These are phyloP conservation scores for Lasius platythorax DNA, from an alignment of 2,888 invertebrate species.

Conservation along the genomic window DNA sequence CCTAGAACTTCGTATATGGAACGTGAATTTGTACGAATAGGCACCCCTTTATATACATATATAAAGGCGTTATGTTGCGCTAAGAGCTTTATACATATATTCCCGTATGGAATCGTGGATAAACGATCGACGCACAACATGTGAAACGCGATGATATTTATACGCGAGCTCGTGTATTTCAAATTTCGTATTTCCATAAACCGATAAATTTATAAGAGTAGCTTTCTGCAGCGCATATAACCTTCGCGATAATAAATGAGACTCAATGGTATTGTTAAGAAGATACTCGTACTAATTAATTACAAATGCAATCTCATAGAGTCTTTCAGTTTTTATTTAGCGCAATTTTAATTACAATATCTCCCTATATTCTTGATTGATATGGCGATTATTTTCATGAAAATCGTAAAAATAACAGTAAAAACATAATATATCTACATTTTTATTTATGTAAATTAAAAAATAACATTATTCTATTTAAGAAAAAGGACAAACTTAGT, in stretches of 20 bases:
- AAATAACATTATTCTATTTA: neutral
- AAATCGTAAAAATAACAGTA: neutral
- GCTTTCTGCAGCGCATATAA: neutral
- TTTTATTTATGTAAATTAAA: neutral
- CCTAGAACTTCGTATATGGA: neutral
- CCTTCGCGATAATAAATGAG: conserved; percentile 7
- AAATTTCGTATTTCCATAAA: conserved; percentile 32
- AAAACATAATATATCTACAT: neutral
- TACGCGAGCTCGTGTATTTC: neutral
- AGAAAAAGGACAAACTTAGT: neutral
- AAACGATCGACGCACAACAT: conserved; percentile 35
- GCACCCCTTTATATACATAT: neutral
- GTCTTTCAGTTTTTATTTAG: neutral
- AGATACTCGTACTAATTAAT: conserved; percentile 13
- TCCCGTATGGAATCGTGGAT: neutral
- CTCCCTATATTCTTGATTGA: neutral
- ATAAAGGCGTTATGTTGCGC: neutral
- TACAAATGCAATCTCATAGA: neutral
- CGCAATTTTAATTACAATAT: neutral
- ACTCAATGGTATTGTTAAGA: conserved; percentile 1
- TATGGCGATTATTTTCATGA: neutral
- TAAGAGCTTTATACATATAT: conserved; percentile 13
- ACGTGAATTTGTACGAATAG: neutral
- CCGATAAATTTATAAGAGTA: conserved; percentile 3
- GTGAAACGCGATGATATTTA: conserved; percentile 30